Evolutionary conservation across 2,113 vertebrate species (phyloP).

Genomic region (Lepisosteus oculatus): DNA sequence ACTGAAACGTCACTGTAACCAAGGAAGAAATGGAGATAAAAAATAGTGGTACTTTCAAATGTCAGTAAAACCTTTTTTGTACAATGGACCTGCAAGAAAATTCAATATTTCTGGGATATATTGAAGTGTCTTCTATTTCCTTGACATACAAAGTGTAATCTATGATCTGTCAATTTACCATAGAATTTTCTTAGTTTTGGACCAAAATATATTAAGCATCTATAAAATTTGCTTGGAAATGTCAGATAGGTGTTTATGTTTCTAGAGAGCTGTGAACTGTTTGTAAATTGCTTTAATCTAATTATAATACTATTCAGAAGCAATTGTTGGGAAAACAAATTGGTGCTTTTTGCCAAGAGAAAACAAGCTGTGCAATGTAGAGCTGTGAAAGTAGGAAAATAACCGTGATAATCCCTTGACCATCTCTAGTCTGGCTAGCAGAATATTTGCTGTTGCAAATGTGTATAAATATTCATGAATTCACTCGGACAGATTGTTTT

Average conservation of each 20-base stretch:
- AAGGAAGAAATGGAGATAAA: too few relatives aligned
- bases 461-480: conserved; percentile 29
- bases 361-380: background rate
- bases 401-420: conserved; percentile 19
- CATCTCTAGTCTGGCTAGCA: conserved; percentile 21
- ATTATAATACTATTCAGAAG: conserved; percentile 24
- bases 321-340: conserved; percentile 28
- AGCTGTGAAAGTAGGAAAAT: conserved; percentile 4
- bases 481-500: conserved; percentile 34
- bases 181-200: too few relatives aligned
- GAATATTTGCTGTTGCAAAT: conserved; percentile 4
- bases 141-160: too few relatives aligned
- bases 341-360: conserved; percentile 7
- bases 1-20: too few relatives aligned
- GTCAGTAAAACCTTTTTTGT: too few relatives aligned
- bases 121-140: too few relatives aligned
- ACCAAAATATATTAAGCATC: background rate
- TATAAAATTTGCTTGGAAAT: conserved; percentile 27
- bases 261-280: background rate
- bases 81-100: too few relatives aligned
- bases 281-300: conserved; percentile 35
- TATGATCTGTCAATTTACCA: too few relatives aligned
- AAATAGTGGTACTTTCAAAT: too few relatives aligned
- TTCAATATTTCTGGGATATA: too few relatives aligned
- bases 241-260: conserved; percentile 22